phyloP scores from a whole-genome alignment of 2,888 invertebrate genomes.

The Tetanocera ferruginea region DNA sequence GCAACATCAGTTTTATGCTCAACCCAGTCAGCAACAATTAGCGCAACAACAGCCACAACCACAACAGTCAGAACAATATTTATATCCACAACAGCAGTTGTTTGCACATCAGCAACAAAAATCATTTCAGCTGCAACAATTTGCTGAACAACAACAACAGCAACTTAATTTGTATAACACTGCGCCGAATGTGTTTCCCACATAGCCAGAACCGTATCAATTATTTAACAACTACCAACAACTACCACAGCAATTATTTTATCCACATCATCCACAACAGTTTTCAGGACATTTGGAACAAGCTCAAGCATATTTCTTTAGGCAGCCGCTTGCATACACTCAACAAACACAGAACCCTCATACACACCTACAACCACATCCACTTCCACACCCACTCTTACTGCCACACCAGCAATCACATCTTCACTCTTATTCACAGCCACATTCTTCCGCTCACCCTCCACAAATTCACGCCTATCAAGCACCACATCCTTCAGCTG shows the following conservation, averaged over 20 bases:
- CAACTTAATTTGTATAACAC: slow-evolving; percentile 24
- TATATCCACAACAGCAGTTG: too few relatives aligned
- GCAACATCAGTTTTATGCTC: not conserved
- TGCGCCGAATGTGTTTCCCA: slow-evolving; percentile 25
- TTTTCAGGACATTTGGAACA: not conserved
- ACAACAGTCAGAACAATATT: slow-evolving; percentile 5
- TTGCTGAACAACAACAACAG: slow-evolving; percentile 10
- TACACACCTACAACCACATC: not conserved
- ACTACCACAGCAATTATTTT: not conserved
- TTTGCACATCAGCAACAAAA: not conserved
- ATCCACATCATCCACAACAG: not conserved
- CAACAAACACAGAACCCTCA: not conserved
- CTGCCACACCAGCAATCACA: not conserved
- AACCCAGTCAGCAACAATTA: not conserved
- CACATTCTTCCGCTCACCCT: not conserved
- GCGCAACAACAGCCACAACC: not conserved
- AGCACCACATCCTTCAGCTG: not conserved
- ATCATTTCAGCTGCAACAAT: not conserved
- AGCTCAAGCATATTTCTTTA: not conserved
- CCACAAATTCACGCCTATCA: not conserved
- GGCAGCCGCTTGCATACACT: not conserved
- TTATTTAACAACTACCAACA: not conserved
- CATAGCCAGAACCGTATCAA: not conserved
- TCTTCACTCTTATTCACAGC: not conserved
- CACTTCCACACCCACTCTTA: not conserved